Conservation (phyloP, 2,888 invertebrate species). For the Resseliella maxima region DNA sequence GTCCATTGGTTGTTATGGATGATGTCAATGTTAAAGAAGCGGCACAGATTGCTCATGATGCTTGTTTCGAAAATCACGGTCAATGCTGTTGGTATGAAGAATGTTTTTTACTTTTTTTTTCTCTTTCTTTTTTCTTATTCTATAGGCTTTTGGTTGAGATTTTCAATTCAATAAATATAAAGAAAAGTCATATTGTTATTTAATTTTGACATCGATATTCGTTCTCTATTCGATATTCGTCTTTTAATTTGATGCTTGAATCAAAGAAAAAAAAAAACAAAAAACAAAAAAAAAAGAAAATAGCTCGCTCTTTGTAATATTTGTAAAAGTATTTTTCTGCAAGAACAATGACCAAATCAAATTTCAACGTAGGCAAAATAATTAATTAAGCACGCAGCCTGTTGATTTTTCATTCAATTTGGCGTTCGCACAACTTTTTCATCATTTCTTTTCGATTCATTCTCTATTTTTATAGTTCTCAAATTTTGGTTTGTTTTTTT, state of each 20-base stretch:
- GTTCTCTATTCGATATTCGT: no score
- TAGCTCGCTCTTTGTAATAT: no score
- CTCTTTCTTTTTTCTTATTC: no score
- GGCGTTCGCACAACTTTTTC: background rate
- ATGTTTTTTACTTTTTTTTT: background rate
- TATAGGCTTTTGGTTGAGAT: no score
- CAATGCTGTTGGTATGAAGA: conserved; percentile 67
- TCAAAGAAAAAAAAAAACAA: no score
- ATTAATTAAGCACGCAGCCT: background rate
- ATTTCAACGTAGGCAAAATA: background rate
- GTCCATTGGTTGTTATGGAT: conserved; percentile 85
- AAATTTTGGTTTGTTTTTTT: no score
- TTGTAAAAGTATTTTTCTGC: background rate
- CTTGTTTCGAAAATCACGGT: conserved; percentile 76
- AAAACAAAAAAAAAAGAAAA: no score
- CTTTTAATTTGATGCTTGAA: no score
- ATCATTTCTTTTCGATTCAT: background rate
- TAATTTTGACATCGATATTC: no score
- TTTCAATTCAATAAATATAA: no score
- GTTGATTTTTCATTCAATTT: background rate
- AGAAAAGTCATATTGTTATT: no score
- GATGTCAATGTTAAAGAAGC: conserved; percentile 78
- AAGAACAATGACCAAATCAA: background rate
- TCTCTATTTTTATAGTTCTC: background rate
- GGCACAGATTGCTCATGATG: conserved; percentile 74